Evolutionary conservation across 2,888 invertebrate genomes (phyloP).

Genomic region (Acrobasis repandana): DNA sequence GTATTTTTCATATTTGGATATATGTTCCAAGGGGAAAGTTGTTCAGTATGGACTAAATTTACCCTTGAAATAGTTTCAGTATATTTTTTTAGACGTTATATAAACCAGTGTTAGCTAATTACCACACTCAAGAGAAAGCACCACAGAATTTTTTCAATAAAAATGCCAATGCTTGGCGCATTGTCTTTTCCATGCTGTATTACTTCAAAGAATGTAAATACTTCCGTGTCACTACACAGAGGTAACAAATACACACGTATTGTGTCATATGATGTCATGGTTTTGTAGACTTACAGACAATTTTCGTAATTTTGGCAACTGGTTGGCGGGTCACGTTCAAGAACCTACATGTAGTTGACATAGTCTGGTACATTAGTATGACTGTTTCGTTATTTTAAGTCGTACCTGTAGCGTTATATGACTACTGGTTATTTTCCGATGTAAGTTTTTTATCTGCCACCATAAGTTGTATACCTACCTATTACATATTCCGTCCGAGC

Average conservation of each 20-base stretch:
- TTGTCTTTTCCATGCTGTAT: not conserved
- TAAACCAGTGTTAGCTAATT: too few relatives aligned
- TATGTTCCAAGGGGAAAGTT: too few relatives aligned
- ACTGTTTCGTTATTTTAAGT: not conserved
- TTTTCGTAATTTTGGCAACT: constrained; percentile 27
- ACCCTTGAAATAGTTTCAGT: too few relatives aligned
- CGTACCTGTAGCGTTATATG: not conserved
- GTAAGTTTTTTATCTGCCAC: too few relatives aligned
- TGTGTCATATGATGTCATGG: constrained; percentile 20
- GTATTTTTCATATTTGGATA: too few relatives aligned
- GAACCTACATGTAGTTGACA: constrained; percentile 9
- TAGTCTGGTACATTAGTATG: not conserved
- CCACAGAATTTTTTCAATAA: too few relatives aligned
- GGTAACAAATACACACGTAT: not conserved
- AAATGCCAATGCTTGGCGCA: not conserved
- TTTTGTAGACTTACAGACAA: constrained; percentile 21
- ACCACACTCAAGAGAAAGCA: too few relatives aligned
- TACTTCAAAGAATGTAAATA: not conserved
- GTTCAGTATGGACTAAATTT: too few relatives aligned
- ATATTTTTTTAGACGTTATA: too few relatives aligned
- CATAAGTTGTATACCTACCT: too few relatives aligned
- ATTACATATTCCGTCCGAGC: too few relatives aligned
- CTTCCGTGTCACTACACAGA: not conserved
- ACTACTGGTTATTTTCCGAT: too few relatives aligned
- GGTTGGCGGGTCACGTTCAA: constrained; percentile 36